These are phyloP conservation scores for Ptilonorhynchus violaceus DNA, from an alignment of 2,113 vertebrate genomes.

Conservation along the genomic window DNA sequence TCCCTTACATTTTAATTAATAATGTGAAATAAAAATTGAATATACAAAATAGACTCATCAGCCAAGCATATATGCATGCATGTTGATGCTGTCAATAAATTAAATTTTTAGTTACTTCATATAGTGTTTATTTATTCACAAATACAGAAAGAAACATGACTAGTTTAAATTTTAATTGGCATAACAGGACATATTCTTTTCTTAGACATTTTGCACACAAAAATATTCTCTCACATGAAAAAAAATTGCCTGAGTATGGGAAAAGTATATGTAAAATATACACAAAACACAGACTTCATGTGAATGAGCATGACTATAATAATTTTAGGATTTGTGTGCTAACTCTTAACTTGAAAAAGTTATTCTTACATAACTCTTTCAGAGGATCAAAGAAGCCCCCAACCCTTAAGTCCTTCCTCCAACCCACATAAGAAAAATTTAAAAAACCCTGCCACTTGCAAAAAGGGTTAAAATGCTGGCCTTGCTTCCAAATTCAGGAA, in stretches of 20 bases:
- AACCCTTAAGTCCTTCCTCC: background rate
- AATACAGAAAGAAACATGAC: background rate
- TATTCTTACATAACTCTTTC: background rate
- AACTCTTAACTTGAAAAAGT: background rate
- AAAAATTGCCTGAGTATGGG: background rate
- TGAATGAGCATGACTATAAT: background rate
- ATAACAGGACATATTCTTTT: background rate
- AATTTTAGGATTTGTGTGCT: background rate
- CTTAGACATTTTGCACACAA: background rate
- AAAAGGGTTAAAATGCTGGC: constrained; percentile 5
- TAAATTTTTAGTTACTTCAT: background rate
- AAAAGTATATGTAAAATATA: background rate
- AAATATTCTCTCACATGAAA: background rate
- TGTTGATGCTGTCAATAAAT: background rate
- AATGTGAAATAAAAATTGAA: background rate
- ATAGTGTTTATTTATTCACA: background rate
- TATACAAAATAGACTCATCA: background rate
- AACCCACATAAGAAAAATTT: background rate
- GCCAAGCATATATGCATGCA: background rate
- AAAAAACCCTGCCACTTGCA: background rate
- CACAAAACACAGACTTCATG: background rate
- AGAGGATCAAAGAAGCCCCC: background rate
- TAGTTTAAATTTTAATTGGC: background rate
- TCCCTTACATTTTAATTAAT: background rate
- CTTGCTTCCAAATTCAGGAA: constrained; percentile 47